These are phyloP conservation scores for Bedellia somnulentella DNA, from an alignment of 2,888 invertebrate species.

Conservation along the genomic window DNA sequence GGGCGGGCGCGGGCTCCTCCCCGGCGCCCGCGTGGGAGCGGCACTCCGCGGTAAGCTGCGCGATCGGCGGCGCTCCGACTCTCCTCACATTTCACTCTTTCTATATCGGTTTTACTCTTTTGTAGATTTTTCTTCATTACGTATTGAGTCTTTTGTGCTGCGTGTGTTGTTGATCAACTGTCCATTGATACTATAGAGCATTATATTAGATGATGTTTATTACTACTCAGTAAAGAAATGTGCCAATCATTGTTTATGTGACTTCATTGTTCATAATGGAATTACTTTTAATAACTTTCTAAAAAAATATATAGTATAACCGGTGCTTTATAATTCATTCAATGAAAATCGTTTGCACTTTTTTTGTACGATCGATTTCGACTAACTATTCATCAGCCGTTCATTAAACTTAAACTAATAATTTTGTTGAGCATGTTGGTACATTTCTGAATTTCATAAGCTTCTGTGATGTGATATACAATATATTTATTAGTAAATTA, in stretches of 20 bases:
- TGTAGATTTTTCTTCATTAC: slow-evolving; percentile 47
- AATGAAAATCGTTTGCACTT: too few relatives aligned
- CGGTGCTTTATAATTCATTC: too few relatives aligned
- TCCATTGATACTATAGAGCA: slow-evolving; percentile 17
- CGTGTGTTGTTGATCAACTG: slow-evolving; percentile 53
- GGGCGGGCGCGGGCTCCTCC: slow-evolving; percentile 27
- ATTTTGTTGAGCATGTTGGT: slow-evolving; percentile 20
- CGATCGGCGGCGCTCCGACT: slow-evolving; percentile 23
- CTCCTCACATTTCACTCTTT: slow-evolving; percentile 33
- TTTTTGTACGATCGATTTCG: too few relatives aligned
- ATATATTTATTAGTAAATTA: neutral
- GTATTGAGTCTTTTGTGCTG: slow-evolving; percentile 55
- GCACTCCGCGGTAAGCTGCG: slow-evolving; percentile 52
- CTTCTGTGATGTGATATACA: slow-evolving; percentile 56
- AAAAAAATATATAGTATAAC: too few relatives aligned
- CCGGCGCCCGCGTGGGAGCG: slow-evolving; percentile 43
- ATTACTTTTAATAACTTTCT: too few relatives aligned
- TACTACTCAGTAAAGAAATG: too few relatives aligned
- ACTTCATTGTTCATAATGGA: too few relatives aligned
- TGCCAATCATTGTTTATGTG: slow-evolving; percentile 21
- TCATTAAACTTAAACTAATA: too few relatives aligned
- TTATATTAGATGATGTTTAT: neutral
- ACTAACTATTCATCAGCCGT: too few relatives aligned
- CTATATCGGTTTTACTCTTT: slow-evolving; percentile 44
- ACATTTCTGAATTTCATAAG: slow-evolving; percentile 40